Evolutionary conservation across 1,140 invertebrate genomes (phyloP), one percentile per base, ranked within the genome.

Genomic region (Hycleus cichorii): DNA sequence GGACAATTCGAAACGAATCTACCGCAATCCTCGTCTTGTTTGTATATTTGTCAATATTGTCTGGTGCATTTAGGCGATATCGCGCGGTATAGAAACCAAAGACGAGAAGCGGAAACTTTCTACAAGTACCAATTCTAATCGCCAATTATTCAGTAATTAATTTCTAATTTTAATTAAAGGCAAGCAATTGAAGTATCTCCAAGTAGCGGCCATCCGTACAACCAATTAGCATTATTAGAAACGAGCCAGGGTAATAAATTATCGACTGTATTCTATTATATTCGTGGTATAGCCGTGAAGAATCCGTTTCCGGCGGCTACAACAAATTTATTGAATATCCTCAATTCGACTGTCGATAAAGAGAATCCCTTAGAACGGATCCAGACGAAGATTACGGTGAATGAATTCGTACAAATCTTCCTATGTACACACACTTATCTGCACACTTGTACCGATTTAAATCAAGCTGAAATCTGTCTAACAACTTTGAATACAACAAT

Each of bases 61-160:
- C 78, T 92, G 25, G 89, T 93, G 43, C 91, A 93, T 74, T 77
- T 93, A 8, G 91, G 91, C 3, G 91, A 93, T 72, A 82, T 93
- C 72, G 88, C 90, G 38, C 80, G 91, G 8, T 93, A 93, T 69
- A 77, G 87, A 53, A 88, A 89, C 67, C 86, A 90, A 71, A 82
- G 83, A 57, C 80, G 83, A 38, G 85, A 90, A 70, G 90, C 91
- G 0, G 88, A 93, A 72, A 84, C 81, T 10, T 90, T 87, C 72
- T 90, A 90, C 72, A 82, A 82, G 78, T 86, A 77, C 67, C 74
- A 64, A 56, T 27, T 58, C 47, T 40, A 43, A 49, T 9, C 3
- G 26, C 8, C 4, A 44, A 52, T 7, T 42, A 18, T 45, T 38
- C 38, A 54, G 3, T 24, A 8, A 46, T 40, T 46, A 44, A 53